A percentile compares a stretch with the other conserved stretches of the same genome.
phyloP scores from a whole-genome alignment of 2,888 invertebrate genomes.

The Napeogenes sylphis region DNA sequence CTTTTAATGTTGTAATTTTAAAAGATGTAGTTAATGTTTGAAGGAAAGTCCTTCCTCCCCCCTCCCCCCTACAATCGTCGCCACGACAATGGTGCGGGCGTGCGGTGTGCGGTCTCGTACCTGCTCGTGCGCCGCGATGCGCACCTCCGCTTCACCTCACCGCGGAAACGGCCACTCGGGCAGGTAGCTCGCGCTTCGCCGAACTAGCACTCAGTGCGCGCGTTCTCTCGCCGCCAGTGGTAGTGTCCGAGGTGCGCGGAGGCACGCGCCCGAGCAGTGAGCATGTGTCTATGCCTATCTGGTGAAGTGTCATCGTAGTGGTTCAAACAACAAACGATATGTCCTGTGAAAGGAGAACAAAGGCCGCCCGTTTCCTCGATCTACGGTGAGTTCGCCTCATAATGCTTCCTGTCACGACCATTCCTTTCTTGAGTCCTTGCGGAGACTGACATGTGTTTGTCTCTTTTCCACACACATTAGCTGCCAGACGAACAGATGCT shows the following conservation, averaged over 20 bases:
- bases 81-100: slow-evolving; percentile 38
- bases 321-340: slow-evolving; percentile 62
- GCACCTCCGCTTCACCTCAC: slow-evolving; percentile 70
- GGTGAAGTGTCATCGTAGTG: slow-evolving; percentile 70
- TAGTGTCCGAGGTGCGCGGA: slow-evolving; percentile 71
- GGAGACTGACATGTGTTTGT: slow-evolving; percentile 62
- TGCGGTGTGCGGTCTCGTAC: slow-evolving; percentile 39
- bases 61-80: slow-evolving; percentile 35
- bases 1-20: slow-evolving; percentile 14
- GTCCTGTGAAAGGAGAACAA: slow-evolving; percentile 76
- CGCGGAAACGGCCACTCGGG: slow-evolving; percentile 52
- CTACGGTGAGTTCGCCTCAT: slow-evolving; percentile 72
- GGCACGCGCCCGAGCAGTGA: slow-evolving; percentile 59
- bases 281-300: slow-evolving; percentile 63
- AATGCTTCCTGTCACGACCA: slow-evolving; percentile 61
- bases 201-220: slow-evolving; percentile 68
- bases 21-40: slow-evolving; percentile 22
- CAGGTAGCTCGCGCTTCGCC: slow-evolving; percentile 64
- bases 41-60: slow-evolving; percentile 28
- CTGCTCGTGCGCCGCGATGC: slow-evolving; percentile 66
- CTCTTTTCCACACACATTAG: slow-evolving; percentile 64
- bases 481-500: slow-evolving; percentile 51
- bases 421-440: slow-evolving; percentile 71
- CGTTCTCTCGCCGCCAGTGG: slow-evolving; percentile 74
- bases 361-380: slow-evolving; percentile 73